Conservation (phyloP, 2,113 vertebrate genomes). For the Nyctibius bracteatus region DNA sequence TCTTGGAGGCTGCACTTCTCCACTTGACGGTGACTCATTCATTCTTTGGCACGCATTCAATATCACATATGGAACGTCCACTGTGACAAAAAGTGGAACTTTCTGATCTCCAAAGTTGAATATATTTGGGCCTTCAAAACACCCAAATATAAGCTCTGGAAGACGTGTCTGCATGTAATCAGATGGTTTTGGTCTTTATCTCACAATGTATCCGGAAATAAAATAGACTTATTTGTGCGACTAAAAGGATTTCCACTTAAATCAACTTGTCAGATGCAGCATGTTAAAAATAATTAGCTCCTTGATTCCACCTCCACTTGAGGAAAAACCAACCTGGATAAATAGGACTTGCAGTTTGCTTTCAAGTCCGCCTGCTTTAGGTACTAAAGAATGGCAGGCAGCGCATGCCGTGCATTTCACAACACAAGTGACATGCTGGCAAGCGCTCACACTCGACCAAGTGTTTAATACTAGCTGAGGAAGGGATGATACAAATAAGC, state of each 20-base stretch:
- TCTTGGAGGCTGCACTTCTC: not conserved
- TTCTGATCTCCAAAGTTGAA: not conserved
- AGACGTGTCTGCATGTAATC: slow-evolving; percentile 20
- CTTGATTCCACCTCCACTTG: slow-evolving; percentile 42
- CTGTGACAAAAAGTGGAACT: slow-evolving; percentile 34
- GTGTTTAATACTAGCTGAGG: not conserved
- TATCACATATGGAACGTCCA: not conserved
- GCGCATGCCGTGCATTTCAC: not conserved
- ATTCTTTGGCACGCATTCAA: not conserved
- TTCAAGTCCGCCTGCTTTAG: slow-evolving; percentile 19
- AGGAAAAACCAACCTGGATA: slow-evolving; percentile 47
- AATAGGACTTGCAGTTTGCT: slow-evolving; percentile 39
- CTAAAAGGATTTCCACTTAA: slow-evolving; percentile 50
- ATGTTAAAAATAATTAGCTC: slow-evolving; percentile 62
- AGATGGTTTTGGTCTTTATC: slow-evolving; percentile 26
- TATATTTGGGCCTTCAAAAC: slow-evolving; percentile 5
- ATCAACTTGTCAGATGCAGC: slow-evolving; percentile 54
- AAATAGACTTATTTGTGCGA: slow-evolving; percentile 34
- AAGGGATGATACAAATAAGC: not conserved
- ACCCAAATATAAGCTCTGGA: not conserved
- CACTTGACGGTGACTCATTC: not conserved
- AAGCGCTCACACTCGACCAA: not conserved
- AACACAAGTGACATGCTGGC: not conserved
- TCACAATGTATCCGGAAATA: slow-evolving; percentile 52
- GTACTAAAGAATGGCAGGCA: not conserved